Percentiles rank a stretch among this genome's conserved stretches.
Evolutionary conservation across 2,113 vertebrate genomes (phyloP).

Genomic region (Campylorhamphus procurvoides): DNA sequence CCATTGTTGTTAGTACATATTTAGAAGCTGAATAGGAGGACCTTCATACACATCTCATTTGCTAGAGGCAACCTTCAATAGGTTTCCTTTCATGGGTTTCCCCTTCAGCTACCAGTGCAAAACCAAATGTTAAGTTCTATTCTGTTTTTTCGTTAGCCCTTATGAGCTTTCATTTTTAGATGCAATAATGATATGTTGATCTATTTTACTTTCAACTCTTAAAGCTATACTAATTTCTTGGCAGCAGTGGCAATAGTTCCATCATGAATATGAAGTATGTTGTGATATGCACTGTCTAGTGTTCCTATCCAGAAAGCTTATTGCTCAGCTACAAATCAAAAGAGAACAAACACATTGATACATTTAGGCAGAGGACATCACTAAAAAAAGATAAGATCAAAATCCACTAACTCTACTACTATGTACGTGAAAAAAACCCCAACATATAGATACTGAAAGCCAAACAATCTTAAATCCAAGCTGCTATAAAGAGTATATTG

Average conservation of each 20-base stretch:
- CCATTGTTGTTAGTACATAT: neutral
- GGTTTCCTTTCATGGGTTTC: neutral
- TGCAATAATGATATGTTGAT: neutral
- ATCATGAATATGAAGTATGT: fast-evolving
- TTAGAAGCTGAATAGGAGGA: neutral
- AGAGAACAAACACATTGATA: neutral
- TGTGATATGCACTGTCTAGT: neutral
- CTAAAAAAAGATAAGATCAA: neutral
- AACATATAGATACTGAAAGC: fast-evolving
- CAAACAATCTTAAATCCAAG: neutral
- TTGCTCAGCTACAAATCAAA: neutral
- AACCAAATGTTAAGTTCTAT: neutral
- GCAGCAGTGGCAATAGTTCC: neutral
- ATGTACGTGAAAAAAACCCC: neutral
- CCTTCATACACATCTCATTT: neutral
- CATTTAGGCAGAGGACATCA: neutral
- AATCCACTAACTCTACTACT: neutral
- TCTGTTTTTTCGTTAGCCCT: neutral
- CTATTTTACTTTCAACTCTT: neutral
- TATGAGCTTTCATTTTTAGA: neutral
- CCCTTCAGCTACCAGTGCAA: neutral
- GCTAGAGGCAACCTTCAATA: neutral
- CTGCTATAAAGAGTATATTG: neutral
- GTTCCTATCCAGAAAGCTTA: neutral
- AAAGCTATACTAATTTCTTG: neutral